These are phyloP conservation scores for Heliconius hermathena DNA, from an alignment of 1,140 invertebrate genomes.

Conservation along the genomic window DNA sequence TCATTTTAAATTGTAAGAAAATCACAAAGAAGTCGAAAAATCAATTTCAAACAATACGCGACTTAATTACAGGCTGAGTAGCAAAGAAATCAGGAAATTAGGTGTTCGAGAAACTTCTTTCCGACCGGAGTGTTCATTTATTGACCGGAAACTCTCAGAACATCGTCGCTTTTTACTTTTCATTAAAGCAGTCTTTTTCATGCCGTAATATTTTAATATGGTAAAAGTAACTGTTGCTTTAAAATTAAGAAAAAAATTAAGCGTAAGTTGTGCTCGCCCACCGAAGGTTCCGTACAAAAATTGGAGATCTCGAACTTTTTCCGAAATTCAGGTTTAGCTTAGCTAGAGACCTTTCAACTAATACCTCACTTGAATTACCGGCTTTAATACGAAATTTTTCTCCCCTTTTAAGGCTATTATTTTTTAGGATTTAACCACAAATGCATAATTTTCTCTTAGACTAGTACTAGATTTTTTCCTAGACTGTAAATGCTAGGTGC, in stretches of 20 bases:
- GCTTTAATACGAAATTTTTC: too few species aligned
- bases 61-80: constrained; percentile 32
- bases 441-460: too few species aligned
- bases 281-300: too few species aligned
- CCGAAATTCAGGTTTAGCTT: too few species aligned
- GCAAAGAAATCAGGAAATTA: constrained; percentile 40
- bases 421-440: too few species aligned
- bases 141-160: constrained; percentile 49
- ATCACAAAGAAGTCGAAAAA: not conserved
- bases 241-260: not conserved
- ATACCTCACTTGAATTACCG: too few species aligned
- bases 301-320: too few species aligned
- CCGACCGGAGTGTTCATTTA: constrained; percentile 44
- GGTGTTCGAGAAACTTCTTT: constrained; percentile 35
- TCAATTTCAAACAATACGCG: constrained; percentile 42
- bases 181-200: constrained; percentile 35
- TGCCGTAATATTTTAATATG: constrained; percentile 16
- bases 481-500: too few species aligned
- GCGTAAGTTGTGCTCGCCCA: too few species aligned
- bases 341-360: too few species aligned
- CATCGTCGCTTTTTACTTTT: constrained; percentile 49
- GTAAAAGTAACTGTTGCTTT: not conserved
- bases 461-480: too few species aligned
- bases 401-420: too few species aligned
- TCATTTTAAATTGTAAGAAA: not conserved